Evolutionary conservation across 2,888 invertebrate species (phyloP).

Genomic region (Zaprionus lineosus): DNA sequence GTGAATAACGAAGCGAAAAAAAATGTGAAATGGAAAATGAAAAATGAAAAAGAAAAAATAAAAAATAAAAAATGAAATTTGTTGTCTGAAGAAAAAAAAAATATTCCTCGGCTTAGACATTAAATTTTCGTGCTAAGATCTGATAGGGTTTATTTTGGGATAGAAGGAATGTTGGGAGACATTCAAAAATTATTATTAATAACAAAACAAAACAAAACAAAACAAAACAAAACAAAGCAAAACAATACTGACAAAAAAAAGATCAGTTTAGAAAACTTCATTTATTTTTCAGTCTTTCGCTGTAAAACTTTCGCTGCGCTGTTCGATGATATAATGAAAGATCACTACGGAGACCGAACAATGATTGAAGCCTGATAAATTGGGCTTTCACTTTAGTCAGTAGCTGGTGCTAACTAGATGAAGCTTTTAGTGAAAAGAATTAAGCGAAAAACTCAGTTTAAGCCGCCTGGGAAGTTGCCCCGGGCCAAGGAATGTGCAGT

Average conservation of each 20-base stretch:
- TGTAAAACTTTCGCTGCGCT: slow-evolving; percentile 27
- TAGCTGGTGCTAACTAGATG: too few species aligned
- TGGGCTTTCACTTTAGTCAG: slow-evolving; percentile 15
- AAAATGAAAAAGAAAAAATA: slow-evolving; percentile 6
- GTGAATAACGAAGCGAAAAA: slow-evolving; percentile 1
- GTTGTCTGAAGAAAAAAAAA: slow-evolving; percentile 12
- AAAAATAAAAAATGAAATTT: slow-evolving; percentile 1
- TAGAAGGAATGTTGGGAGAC: too few species aligned
- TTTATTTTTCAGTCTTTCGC: too few species aligned
- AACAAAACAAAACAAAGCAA: too few species aligned
- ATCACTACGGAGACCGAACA: too few species aligned
- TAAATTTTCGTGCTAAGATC: too few species aligned
- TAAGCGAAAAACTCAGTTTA: background rate
- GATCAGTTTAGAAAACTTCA: too few species aligned
- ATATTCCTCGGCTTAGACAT: too few species aligned
- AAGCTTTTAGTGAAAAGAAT: background rate
- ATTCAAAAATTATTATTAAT: background rate
- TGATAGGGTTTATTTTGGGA: too few species aligned
- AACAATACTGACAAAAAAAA: too few species aligned
- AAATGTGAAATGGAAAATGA: background rate
- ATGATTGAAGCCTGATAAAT: background rate
- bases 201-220: too few species aligned
- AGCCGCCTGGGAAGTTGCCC: background rate
- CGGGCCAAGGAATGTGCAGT: too few species aligned
- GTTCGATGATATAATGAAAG: background rate